Conservation (phyloP, 2,888 invertebrate species). For the Octonoba sinensis region DNA sequence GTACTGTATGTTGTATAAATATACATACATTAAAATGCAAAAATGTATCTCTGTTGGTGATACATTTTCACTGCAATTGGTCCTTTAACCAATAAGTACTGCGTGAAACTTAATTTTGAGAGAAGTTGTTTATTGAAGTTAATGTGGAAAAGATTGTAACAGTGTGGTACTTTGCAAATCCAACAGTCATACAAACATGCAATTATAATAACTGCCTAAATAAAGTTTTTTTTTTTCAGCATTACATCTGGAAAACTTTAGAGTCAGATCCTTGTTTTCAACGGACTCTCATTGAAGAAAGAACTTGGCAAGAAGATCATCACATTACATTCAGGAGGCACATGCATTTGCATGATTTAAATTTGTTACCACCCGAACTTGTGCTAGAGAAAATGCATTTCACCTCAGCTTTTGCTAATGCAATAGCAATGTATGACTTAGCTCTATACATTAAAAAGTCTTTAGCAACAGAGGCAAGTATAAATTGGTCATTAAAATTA, state of each 20-base stretch:
- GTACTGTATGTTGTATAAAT: too few species aligned
- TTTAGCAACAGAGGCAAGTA: conserved; percentile 68
- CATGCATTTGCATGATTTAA: conserved; percentile 78
- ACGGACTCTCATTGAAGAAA: conserved; percentile 75
- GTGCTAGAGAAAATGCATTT: conserved; percentile 67
- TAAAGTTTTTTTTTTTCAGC: conserved; percentile 74
- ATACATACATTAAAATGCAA: too few species aligned
- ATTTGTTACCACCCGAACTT: conserved; percentile 74
- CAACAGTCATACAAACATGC: too few species aligned
- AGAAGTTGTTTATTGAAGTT: too few species aligned
- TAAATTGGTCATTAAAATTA: not conserved
- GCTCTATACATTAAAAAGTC: conserved; percentile 69
- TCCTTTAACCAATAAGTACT: too few species aligned
- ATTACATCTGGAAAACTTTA: conserved; percentile 82
- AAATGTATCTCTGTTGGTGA: too few species aligned
- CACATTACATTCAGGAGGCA: conserved; percentile 66
- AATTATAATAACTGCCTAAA: not conserved
- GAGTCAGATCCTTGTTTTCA: conserved; percentile 83
- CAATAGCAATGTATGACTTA: conserved; percentile 64
- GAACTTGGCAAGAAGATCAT: conserved; percentile 78
- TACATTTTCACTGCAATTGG: too few species aligned
- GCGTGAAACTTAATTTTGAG: too few species aligned
- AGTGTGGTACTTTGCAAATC: too few species aligned
- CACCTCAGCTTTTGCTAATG: conserved; percentile 44
- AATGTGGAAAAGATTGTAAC: too few species aligned